Conservation (phyloP, 2,113 vertebrate genomes). For the Plecotus auritus region DNA sequence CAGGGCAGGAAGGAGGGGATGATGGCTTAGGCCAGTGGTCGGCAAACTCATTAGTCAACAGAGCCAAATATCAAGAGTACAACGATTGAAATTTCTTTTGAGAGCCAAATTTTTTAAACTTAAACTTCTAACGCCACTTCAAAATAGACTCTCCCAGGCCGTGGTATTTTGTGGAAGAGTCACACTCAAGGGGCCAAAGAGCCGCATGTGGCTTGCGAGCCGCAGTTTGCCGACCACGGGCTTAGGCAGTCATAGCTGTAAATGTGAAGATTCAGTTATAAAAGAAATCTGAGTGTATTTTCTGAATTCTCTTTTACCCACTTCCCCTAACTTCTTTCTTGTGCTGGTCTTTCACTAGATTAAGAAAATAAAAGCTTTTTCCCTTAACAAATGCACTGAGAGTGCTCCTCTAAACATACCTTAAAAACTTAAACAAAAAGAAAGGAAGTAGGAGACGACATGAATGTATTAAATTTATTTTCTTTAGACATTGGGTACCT, state of each 20-base stretch:
- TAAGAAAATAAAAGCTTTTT: constrained; percentile 8
- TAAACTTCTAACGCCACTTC: too few relatives aligned
- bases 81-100: too few relatives aligned
- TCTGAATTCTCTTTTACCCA: background rate
- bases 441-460: background rate
- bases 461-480: background rate
- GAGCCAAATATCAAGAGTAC: too few relatives aligned
- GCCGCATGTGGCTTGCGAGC: too few relatives aligned
- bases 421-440: constrained; percentile 31
- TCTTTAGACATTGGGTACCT: background rate
- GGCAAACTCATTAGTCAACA: too few relatives aligned
- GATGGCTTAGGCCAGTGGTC: background rate
- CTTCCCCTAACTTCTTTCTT: background rate
- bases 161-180: too few relatives aligned
- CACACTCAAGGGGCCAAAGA: too few relatives aligned
- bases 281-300: background rate
- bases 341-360: background rate
- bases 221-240: too few relatives aligned
- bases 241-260: background rate
- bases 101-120: too few relatives aligned
- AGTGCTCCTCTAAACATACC: constrained; percentile 20
- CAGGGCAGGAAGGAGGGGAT: background rate
- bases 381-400: background rate
- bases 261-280: background rate
- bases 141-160: too few relatives aligned